Evolutionary conservation across 1,140 invertebrate genomes (phyloP).

Genomic region (Oreohelix idahoensis): DNA sequence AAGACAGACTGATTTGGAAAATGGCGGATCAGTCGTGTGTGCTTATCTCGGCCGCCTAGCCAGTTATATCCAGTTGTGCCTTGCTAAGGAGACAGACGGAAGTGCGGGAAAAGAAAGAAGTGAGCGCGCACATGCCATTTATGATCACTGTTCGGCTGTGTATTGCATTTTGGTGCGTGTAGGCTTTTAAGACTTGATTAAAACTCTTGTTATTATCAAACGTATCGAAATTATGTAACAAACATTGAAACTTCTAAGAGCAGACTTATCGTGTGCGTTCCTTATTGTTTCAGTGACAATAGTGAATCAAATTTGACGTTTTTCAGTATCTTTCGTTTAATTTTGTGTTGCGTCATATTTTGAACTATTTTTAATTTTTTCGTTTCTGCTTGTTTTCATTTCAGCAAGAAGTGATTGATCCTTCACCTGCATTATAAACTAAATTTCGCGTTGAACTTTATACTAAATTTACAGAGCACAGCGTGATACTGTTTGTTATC

Average conservation of each 20-base stretch:
- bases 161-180: background rate
- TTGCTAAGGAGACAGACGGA: background rate
- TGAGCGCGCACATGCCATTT: background rate
- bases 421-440: background rate
- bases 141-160: background rate
- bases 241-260: background rate
- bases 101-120: background rate
- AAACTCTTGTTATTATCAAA: background rate
- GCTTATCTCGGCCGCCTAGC: background rate
- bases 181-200: background rate
- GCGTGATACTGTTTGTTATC: background rate
- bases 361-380: background rate
- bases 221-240: background rate
- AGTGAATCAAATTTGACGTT: too few relatives aligned
- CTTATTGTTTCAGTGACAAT: background rate
- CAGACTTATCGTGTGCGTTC: background rate
- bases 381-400: background rate
- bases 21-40: background rate
- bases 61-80: slow-evolving; percentile 8
- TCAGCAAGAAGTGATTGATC: background rate
- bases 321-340: too few relatives aligned
- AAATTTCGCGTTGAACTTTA: background rate
- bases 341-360: too few relatives aligned
- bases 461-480: background rate
- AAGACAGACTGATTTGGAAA: background rate